phyloP scores from a whole-genome alignment of 2,888 invertebrate species.

The Macrophya annulata region DNA sequence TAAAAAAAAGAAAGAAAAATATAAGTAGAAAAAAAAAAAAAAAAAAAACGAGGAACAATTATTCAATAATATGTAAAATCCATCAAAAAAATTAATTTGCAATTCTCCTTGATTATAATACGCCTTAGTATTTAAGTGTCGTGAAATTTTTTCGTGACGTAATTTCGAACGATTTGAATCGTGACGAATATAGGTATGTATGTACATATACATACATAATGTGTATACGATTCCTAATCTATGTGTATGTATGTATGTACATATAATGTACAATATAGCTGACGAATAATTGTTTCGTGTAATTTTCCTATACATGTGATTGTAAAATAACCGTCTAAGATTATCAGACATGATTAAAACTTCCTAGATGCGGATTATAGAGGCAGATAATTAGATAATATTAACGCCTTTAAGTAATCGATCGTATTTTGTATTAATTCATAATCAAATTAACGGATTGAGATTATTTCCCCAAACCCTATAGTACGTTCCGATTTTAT shows the following conservation, averaged over 20 bases:
- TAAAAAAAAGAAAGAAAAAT: too few relatives aligned
- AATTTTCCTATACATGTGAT: neutral
- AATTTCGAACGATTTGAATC: neutral
- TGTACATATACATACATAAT: too few relatives aligned
- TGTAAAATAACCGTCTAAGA: neutral
- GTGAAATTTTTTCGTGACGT: neutral
- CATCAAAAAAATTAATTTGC: neutral
- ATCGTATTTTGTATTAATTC: conserved; percentile 28
- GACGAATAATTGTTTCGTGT: neutral
- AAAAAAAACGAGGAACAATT: neutral
- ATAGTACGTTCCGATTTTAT: neutral
- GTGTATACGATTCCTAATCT: conserved; percentile 2
- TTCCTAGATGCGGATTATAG: neutral
- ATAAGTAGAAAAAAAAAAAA: too few relatives aligned
- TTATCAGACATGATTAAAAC: neutral
- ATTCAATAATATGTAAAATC: neutral
- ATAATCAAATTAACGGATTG: neutral
- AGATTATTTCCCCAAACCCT: neutral
- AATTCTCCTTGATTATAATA: neutral
- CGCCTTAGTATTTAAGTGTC: too few relatives aligned
- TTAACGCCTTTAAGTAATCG: conserved; percentile 4
- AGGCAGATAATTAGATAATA: neutral
- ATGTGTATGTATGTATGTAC: neutral
- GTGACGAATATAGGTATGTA: too few relatives aligned
- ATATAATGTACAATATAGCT: neutral